A percentile compares a stretch with the other conserved stretches of the same genome.
Conservation (phyloP, 2,888 invertebrate species). For the Tyria jacobaeae region DNA sequence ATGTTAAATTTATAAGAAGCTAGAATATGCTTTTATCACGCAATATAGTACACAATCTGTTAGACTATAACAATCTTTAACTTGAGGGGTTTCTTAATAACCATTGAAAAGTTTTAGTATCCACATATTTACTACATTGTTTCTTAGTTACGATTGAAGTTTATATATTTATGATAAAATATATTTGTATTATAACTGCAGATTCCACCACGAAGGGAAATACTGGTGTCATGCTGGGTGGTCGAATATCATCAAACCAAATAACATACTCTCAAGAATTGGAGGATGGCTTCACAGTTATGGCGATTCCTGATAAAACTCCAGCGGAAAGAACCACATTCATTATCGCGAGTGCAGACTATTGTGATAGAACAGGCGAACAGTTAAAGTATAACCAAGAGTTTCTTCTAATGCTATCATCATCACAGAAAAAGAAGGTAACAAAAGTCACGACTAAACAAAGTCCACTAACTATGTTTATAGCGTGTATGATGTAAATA, state of each 20-base stretch:
- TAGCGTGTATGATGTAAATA: background rate
- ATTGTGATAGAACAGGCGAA: slow-evolving; percentile 75
- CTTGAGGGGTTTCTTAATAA: no score
- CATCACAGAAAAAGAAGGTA: slow-evolving; percentile 70
- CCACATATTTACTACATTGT: no score
- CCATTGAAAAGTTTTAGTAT: no score
- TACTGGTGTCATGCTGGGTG: slow-evolving; percentile 72
- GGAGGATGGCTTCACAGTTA: slow-evolving; percentile 71
- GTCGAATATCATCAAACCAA: slow-evolving; percentile 72
- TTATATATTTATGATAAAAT: no score
- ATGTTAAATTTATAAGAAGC: no score
- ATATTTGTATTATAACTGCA: slow-evolving; percentile 52
- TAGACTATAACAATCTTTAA: no score
- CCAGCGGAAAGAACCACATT: slow-evolving; percentile 70
- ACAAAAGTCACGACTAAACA: slow-evolving; percentile 19
- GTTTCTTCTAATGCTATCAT: slow-evolving; percentile 72
- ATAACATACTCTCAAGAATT: slow-evolving; percentile 75
- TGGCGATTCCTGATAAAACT: slow-evolving; percentile 53
- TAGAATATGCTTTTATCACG: no score
- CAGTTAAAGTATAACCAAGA: slow-evolving; percentile 77
- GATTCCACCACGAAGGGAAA: slow-evolving; percentile 69
- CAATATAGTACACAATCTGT: no score
- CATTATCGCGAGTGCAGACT: slow-evolving; percentile 75
- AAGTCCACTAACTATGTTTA: no score
- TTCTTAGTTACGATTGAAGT: no score